Evolutionary conservation across 2,113 vertebrate genomes (phyloP).

Genomic region (Dipodomys spectabilis): DNA sequence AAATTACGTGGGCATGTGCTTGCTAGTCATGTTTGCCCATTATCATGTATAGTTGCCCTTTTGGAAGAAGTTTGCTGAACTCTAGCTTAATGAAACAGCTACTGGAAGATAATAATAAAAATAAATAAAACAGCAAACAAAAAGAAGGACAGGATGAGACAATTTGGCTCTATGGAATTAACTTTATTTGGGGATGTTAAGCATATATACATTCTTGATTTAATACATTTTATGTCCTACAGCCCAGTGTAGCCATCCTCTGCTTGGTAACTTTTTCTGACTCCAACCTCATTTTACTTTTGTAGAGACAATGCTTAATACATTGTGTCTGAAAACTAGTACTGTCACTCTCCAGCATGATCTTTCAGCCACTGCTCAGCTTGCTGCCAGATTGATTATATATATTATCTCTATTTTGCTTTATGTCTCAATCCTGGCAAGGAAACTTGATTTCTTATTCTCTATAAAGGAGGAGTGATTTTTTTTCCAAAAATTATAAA

Average conservation of each 20-base stretch:
- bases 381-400: no score
- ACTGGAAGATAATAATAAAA: no score
- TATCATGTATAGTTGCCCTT: not conserved
- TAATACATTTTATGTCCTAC: not conserved
- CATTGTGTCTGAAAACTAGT: not conserved
- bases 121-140: no score
- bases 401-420: not conserved
- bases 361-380: not conserved
- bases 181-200: not conserved
- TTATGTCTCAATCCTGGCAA: not conserved
- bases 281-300: not conserved
- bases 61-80: not conserved
- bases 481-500: constrained; percentile 45
- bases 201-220: not conserved
- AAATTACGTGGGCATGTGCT: not conserved
- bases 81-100: not conserved
- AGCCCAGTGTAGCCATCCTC: not conserved
- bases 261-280: not conserved
- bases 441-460: not conserved
- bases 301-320: not conserved
- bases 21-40: not conserved
- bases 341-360: not conserved
- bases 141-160: no score
- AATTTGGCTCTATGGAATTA: not conserved
- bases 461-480: not conserved